Evolutionary conservation across 2,888 invertebrate genomes (phyloP), one percentile per base, ranked within the genome.

Genomic region (Catocala nupta): DNA sequence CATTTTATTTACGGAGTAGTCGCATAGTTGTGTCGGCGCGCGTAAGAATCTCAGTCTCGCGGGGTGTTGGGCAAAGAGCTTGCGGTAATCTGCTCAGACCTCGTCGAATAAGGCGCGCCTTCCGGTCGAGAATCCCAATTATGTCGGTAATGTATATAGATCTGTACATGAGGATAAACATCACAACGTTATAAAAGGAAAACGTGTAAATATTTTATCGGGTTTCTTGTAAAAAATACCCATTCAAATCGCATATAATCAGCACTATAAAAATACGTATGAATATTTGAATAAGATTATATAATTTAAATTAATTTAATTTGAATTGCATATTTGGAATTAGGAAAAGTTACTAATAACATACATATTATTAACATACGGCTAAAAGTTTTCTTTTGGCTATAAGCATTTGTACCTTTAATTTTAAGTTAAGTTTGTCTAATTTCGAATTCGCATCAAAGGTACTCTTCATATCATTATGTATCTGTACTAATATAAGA

Each of bases 1-100:
- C 43, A 67, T 75, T 73, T 81, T 73, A 76, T 77, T 74, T 70
- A 63, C 59, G 68, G 64, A 75, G 66, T 68, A 62, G 71, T 77
- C 72, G 68, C 70, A 73, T 77, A 77, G 75, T 71, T 77, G 62
- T 71, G 63, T 63, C 64, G 63, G 74, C 76, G 75, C 77, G 75
- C 78, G 74, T 71, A 81, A 75, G 81, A 81, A 85, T 85, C 65
- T 55, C 36, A 74, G 68, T 64, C 78, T 65, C 71, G 80, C 80
- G 65, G 67, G 69, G 66, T 70, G 75, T 67, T 73, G 67, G 67
- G 65, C 71, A 58, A 64, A 71, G 78, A 77, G 68, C 76, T 77
- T 68, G 73, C 66, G 70, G 78, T 80, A 77, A 77, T 70, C 72
- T 71, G 59, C 67, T 62, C 53, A 63, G 72, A 73, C 70, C 72